Evolutionary conservation across 2,113 vertebrate species (phyloP).

Genomic region (Cebus imitator): DNA sequence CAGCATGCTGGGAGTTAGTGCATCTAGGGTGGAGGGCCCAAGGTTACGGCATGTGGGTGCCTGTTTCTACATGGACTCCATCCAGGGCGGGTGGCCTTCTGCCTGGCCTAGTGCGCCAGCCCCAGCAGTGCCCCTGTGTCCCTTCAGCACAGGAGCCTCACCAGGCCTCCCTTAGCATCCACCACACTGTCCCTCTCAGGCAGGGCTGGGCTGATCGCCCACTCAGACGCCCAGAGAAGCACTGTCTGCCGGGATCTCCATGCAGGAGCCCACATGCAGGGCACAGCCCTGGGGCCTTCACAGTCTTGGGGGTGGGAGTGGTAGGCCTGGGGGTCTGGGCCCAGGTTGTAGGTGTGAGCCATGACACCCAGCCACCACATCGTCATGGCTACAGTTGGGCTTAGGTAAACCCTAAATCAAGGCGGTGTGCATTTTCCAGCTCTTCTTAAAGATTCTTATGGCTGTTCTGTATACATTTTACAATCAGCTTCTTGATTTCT

Average conservation of each 20-base stretch:
- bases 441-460: neutral
- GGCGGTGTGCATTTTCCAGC: neutral
- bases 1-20: rapidly evolving
- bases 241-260: rapidly evolving
- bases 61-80: neutral
- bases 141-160: rapidly evolving
- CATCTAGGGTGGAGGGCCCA: rapidly evolving
- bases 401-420: neutral
- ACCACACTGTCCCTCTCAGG: neutral
- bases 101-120: rapidly evolving
- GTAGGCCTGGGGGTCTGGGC: neutral
- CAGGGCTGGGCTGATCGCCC: neutral
- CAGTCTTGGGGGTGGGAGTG: rapidly evolving
- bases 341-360: no score
- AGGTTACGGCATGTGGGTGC: neutral
- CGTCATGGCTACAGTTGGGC: neutral
- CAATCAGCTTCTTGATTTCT: neutral
- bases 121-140: rapidly evolving
- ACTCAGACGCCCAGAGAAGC: neutral
- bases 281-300: neutral
- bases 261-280: rapidly evolving
- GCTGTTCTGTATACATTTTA: neutral
- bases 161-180: rapidly evolving
- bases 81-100: neutral
- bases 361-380: no score